phyloP scores from a whole-genome alignment of 2,888 invertebrate genomes.

The Siphlonurus alternatus region DNA sequence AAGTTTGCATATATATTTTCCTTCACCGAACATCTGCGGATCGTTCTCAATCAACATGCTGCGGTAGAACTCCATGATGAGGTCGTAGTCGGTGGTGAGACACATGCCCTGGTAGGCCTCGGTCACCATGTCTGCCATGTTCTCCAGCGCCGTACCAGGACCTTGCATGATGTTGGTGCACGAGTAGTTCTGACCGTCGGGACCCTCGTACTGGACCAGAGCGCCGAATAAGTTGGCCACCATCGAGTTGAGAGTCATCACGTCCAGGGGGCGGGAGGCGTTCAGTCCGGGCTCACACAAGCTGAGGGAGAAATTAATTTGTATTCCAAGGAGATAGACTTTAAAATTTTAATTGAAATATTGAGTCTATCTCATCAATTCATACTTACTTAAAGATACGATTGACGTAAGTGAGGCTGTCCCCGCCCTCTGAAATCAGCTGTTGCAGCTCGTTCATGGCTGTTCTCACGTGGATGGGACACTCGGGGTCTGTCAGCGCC shows the following conservation, averaged over 20 bases:
- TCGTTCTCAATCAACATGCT: too few relatives aligned
- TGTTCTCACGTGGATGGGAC: background rate
- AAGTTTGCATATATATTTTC: too few relatives aligned
- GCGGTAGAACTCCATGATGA: background rate
- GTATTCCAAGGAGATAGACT: too few relatives aligned
- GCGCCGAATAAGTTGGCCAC: background rate
- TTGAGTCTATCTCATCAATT: too few relatives aligned
- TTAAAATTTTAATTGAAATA: too few relatives aligned
- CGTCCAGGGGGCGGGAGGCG: background rate
- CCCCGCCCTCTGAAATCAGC: background rate
- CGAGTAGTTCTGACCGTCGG: background rate
- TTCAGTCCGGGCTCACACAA: background rate
- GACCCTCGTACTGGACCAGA: background rate
- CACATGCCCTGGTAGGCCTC: background rate
- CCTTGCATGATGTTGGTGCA: background rate
- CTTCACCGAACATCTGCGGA: too few relatives aligned
- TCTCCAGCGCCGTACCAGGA: background rate
- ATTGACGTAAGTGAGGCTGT: background rate
- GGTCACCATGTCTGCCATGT: background rate
- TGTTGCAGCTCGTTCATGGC: background rate
- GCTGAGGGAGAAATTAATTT: background rate
- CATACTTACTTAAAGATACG: background rate
- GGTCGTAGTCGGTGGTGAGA: background rate
- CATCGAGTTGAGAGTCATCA: background rate
- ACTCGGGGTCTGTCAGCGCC: background rate